Percentiles rank a stretch among this genome's conserved stretches.
phyloP scores from a whole-genome alignment of 1,140 invertebrate genomes.

The Scylla paramamosain region DNA sequence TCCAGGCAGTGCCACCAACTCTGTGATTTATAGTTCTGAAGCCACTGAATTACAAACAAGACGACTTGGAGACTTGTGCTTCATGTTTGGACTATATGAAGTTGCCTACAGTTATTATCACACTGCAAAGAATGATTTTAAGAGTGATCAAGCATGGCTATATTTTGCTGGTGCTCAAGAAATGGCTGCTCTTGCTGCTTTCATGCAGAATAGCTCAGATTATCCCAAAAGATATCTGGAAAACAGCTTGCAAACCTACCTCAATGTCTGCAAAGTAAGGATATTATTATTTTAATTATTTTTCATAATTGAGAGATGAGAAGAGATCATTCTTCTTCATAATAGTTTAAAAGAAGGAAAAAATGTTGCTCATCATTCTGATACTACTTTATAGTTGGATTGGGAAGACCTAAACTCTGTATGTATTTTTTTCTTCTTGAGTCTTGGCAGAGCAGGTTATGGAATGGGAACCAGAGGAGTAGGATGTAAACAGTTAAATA shows the following conservation, averaged over 20 bases:
- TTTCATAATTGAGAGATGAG: no score
- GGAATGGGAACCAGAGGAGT: no score
- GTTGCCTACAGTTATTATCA: constrained; percentile 97
- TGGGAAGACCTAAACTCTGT: no score
- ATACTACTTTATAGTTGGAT: no score
- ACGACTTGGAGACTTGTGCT: constrained; percentile 95
- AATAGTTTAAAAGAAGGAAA: no score
- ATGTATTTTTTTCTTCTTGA: no score
- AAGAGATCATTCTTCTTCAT: no score
- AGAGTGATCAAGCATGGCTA: constrained; percentile 97
- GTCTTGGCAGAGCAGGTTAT: no score
- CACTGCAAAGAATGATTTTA: constrained; percentile 97
- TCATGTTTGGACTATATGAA: constrained; percentile 97
- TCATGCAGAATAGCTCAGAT: constrained; percentile 89
- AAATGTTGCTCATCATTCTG: no score
- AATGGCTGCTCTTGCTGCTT: constrained; percentile 96
- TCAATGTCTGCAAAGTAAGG: constrained; percentile 76
- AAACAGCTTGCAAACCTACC: constrained; percentile 75
- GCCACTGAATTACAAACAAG: constrained; percentile 96
- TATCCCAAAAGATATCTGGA: constrained; percentile 76
- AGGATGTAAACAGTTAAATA: no score
- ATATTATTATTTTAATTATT: background rate
- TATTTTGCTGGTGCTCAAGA: constrained; percentile 97
- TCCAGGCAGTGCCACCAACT: constrained; percentile 73
- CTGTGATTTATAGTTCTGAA: constrained; percentile 87